These are phyloP conservation scores for Druon quercuslanigerum DNA, from an alignment of 1,140 invertebrate species.

Conservation along the genomic window DNA sequence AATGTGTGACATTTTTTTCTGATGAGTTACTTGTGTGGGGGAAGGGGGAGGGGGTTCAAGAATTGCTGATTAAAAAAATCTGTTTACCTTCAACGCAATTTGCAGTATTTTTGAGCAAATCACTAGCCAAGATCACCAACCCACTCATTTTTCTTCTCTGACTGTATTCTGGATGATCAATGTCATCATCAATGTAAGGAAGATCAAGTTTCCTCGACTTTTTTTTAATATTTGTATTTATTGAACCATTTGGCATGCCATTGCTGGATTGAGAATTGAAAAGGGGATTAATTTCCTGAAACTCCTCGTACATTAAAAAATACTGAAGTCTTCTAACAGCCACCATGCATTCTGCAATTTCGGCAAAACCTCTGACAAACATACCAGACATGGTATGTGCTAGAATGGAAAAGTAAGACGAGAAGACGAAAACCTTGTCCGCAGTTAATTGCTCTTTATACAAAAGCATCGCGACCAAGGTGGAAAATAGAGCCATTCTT, in stretches of 20 bases:
- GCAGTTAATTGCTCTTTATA: slow-evolving; percentile 76
- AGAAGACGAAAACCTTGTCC: slow-evolving; percentile 80
- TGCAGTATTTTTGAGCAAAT: slow-evolving; percentile 50
- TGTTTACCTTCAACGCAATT: slow-evolving; percentile 47
- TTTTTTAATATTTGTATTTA: slow-evolving; percentile 44
- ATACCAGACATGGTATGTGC: slow-evolving; percentile 82
- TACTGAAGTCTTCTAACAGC: slow-evolving; percentile 78
- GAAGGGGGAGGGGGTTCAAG: too few relatives aligned
- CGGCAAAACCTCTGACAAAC: slow-evolving; percentile 83
- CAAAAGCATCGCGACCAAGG: slow-evolving; percentile 79
- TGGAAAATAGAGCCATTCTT: slow-evolving; percentile 80
- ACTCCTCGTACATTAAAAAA: slow-evolving; percentile 77
- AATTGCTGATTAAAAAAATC: too few relatives aligned
- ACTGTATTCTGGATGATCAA: slow-evolving; percentile 30
- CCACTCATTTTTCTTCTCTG: slow-evolving; percentile 51
- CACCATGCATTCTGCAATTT: slow-evolving; percentile 78
- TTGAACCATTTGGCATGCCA: slow-evolving; percentile 48
- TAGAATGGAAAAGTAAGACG: slow-evolving; percentile 80
- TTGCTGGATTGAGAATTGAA: slow-evolving; percentile 29
- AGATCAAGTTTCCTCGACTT: slow-evolving; percentile 52
- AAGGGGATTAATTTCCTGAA: slow-evolving; percentile 44
- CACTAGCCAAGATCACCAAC: slow-evolving; percentile 50
- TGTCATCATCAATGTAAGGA: slow-evolving; percentile 65
- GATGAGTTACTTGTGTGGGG: too few relatives aligned
- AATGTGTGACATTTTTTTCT: too few relatives aligned